Evolutionary conservation across 30 jellyfish, hydroid and myxozoan genomes (phyloP), one percentile per base, ranked within the genome.

Genomic region (Pseudorhiza aurosa): DNA sequence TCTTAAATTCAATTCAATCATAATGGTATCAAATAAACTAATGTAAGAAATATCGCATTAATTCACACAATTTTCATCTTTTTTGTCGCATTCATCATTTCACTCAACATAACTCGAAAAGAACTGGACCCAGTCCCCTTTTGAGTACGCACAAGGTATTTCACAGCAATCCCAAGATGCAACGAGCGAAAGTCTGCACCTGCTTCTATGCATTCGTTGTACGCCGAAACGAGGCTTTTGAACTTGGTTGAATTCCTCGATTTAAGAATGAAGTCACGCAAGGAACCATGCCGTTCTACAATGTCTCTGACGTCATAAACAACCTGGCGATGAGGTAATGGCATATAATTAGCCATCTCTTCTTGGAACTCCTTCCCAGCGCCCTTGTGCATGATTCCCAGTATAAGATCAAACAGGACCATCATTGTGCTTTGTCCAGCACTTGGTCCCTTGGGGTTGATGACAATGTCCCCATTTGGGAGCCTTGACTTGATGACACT

Each of bases 371-470:
- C 90, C 35, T 78, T 78, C 76, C 90, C 90, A 60, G 81, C 1
- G 10, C 80, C 90, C 47, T 46, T 19, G 74, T 78, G 90, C 29
- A 31, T 33, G n/a, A 78, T 78, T 25, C 90, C 90, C 5, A 78
- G 90, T 71, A 78, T 24, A 46, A 78, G 55, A 33, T 78, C 90
- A 62, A 78, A 78, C 24, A 65, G 39, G 25, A 78, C 8, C 12
- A 78, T 62, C 90, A 78, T 78, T 27, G 90, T 45, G 25, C 90
- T 78, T 35, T 78, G 90, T 4, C 90, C 90, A 25, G 90, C 90
- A 31, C 82, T 78, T 8, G 90, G 82, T 1, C 90, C 90, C 36
- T 78, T 78, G 0, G 90, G 77, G 49, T 63, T 62, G n/a, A 78
- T 83, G 11, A 43, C 21, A 2, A 78, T 15, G 11, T 45, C 49